Base-by-base conservation (phyloP, 2,113 vertebrate species). In the Puntigrus tetrazona region DNA sequence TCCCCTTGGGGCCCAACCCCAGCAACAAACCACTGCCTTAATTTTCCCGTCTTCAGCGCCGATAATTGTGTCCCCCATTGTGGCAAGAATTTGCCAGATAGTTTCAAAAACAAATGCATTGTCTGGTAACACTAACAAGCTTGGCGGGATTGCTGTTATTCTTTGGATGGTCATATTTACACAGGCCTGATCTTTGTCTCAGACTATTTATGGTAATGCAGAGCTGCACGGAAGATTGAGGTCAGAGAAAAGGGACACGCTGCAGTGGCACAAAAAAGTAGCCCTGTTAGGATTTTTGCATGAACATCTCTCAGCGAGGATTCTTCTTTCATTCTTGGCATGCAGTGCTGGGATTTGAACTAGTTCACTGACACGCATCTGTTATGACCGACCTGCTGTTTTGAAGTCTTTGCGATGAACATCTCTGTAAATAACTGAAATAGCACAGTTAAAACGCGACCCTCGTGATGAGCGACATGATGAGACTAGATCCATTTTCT, bases 171-270 rank as follows among this genome's bases (percentile, higher is more conserved):
- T 47, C 67, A 18, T 65, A 80, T 67, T 47, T 67, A 65, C 47
- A 13, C 78, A 80, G 41, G 41, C 78, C 27, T 80, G 78, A 47
- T 80, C 78, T 80, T 65, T 31, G 18, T 80, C 59, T 67, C 57
- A 43, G n/a, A 63, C 61, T 31, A 59, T 80, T 80, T 80, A 80
- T 80, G 61, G 59, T 65, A 80, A 80, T 80, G 6, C 78, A 80
- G 77, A 79, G 25, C 25, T 1, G 77, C 57, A 63, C 16, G 45
- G 20, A 20, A 80, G 41, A 47, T 80, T 67, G 61, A 80, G 78
- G 65, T 82, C 43, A 67, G 8, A 69, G 61, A 36, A 70, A 82
- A 70, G 80, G 80, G 65, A 82, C 65, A 82, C 3, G 7, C 43
- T 34, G 61, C 43, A 69, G 79, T 25, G 29, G 14, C 36, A 4